phyloP scores from a whole-genome alignment of 2,113 vertebrate species.

The Catharus bicknelli region DNA sequence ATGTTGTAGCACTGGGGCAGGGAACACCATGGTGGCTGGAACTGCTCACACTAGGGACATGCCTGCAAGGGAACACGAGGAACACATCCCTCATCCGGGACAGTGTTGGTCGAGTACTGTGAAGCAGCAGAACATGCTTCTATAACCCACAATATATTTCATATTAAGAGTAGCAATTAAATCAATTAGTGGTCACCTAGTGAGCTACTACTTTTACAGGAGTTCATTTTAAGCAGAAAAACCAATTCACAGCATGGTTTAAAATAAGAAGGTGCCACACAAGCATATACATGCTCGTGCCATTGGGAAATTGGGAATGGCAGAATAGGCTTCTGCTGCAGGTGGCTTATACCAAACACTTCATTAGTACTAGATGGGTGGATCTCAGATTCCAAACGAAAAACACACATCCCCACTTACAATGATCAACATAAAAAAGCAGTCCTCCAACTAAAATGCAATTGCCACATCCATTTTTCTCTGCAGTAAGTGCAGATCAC shows the following conservation, averaged over 20 bases:
- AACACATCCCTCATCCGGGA: rapidly evolving
- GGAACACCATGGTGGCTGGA: rapidly evolving
- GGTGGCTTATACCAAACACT: not conserved
- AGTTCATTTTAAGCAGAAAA: not conserved
- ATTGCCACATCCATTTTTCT: not conserved
- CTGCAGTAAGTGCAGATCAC: not conserved
- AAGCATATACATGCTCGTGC: not conserved
- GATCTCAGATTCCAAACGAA: not conserved
- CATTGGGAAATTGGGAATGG: not conserved
- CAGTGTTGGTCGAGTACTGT: rapidly evolving
- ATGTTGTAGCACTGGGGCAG: not conserved
- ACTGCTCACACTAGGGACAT: not conserved
- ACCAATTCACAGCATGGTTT: not conserved
- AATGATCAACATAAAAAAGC: not conserved
- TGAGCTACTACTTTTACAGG: not conserved
- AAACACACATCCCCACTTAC: not conserved
- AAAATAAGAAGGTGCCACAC: not conserved
- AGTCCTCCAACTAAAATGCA: not conserved
- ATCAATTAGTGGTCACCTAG: not conserved
- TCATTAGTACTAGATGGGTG: not conserved
- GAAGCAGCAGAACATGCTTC: not conserved
- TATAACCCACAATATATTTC: not conserved
- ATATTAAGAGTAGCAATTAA: not conserved
- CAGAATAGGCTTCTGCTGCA: not conserved
- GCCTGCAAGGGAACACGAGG: not conserved